Conservation (phyloP, 2,113 vertebrate species). For the Centropus unirufus region DNA sequence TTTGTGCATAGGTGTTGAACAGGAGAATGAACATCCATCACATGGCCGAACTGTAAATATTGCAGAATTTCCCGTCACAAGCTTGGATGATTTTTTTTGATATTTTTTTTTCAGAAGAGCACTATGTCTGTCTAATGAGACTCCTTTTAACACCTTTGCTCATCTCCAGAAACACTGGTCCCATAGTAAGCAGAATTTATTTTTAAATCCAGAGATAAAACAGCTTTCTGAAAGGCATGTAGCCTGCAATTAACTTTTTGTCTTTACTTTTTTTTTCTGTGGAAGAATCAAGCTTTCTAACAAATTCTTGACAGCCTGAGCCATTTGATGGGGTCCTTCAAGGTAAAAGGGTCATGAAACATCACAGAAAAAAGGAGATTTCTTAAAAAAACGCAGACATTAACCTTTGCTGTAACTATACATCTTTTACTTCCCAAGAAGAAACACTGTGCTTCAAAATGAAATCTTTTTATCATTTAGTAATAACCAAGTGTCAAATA, state of each 20-base stretch:
- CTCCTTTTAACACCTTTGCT: slow-evolving; percentile 3
- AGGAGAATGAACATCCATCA: not conserved
- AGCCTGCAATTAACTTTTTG: slow-evolving; percentile 25
- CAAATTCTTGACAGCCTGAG: not conserved
- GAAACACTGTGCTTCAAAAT: slow-evolving; percentile 4
- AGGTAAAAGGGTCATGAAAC: slow-evolving; percentile 19
- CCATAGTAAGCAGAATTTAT: not conserved
- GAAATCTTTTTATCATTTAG: not conserved
- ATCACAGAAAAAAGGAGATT: not conserved
- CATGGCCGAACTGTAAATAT: not conserved
- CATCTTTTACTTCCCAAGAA: slow-evolving; percentile 17
- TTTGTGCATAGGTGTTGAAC: not conserved
- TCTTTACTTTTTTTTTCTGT: not conserved
- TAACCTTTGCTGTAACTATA: not conserved
- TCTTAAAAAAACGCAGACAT: slow-evolving; percentile 19
- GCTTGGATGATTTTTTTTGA: not conserved
- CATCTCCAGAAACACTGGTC: slow-evolving; percentile 12
- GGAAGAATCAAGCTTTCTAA: slow-evolving; percentile 21
- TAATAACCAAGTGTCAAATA: not conserved
- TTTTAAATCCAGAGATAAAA: not conserved
- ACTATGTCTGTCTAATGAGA: not conserved
- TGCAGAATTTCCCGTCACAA: not conserved
- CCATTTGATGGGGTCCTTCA: slow-evolving; percentile 33
- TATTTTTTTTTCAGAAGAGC: not conserved
- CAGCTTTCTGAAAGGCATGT: not conserved